Conservation (phyloP, 2,888 invertebrate species). For the Leptopilina syphax region DNA sequence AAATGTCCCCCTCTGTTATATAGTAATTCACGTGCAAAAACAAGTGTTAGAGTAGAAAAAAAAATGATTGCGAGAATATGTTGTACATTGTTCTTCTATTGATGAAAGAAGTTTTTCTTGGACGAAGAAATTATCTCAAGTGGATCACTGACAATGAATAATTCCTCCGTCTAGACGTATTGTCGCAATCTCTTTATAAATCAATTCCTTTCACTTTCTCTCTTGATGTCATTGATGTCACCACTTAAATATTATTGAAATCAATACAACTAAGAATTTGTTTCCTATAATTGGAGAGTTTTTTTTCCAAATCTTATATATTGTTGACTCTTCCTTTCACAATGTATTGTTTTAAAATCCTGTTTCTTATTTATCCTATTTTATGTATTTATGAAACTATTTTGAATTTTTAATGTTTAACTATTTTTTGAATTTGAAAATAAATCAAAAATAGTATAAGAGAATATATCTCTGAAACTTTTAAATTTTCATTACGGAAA, state of each 20-base stretch:
- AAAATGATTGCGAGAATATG: slow-evolving; percentile 24
- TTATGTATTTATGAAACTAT: no score
- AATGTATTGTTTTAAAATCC: not conserved
- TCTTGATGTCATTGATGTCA: slow-evolving; percentile 32
- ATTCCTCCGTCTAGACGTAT: slow-evolving; percentile 16
- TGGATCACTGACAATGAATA: slow-evolving; percentile 13
- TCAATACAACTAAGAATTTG: not conserved
- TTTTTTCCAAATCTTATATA: not conserved
- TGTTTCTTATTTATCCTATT: no score
- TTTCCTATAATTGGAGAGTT: not conserved
- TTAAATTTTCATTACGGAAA: no score
- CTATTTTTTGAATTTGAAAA: no score
- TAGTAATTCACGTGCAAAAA: not conserved
- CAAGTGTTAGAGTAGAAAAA: not conserved
- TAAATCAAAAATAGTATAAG: no score
- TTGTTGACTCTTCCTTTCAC: not conserved
- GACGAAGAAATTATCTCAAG: not conserved
- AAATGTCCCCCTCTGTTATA: not conserved
- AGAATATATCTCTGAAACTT: no score
- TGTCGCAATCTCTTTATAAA: slow-evolving; percentile 17
- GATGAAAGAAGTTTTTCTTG: no score
- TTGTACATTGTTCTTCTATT: not conserved
- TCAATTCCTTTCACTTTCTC: slow-evolving; percentile 27
- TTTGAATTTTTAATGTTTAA: no score
- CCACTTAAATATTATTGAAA: slow-evolving; percentile 15